Conservation (phyloP, 2,797 vertebrate genomes). For the Lagocephalus sceleratus region DNA sequence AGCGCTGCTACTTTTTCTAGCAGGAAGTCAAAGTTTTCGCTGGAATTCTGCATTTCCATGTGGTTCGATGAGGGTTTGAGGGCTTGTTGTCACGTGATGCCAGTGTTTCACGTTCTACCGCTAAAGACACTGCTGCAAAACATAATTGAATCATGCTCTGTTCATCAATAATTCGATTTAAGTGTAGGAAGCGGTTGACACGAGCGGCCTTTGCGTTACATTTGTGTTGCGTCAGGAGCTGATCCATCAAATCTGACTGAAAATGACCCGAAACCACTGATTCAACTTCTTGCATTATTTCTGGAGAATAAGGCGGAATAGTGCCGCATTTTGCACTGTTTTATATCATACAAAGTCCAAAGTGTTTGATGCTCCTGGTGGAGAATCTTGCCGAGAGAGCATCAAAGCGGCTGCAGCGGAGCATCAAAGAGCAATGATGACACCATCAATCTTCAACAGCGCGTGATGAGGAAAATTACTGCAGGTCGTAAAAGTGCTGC, state of each 20-base stretch:
- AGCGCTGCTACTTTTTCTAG: background rate
- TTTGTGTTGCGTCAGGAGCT: background rate
- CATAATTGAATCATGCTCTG: too few relatives aligned
- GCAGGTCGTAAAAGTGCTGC: conserved; percentile 26
- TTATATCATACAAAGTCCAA: background rate
- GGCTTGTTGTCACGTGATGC: too few relatives aligned
- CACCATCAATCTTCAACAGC: background rate
- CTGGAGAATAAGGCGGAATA: background rate
- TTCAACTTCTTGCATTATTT: background rate
- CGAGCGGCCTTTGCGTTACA: background rate
- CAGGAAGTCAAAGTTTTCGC: too few relatives aligned
- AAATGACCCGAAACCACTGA: background rate
- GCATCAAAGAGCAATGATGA: conserved; percentile 14
- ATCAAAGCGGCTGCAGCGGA: too few relatives aligned
- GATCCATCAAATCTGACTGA: too few relatives aligned
- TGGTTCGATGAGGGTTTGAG: too few relatives aligned
- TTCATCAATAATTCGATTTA: too few relatives aligned
- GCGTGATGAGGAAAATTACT: conserved; percentile 43
- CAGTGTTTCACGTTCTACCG: background rate
- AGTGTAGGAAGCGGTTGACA: too few relatives aligned
- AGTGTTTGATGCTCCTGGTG: background rate
- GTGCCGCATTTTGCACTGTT: background rate
- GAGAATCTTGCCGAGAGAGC: too few relatives aligned
- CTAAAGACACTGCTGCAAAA: too few relatives aligned
- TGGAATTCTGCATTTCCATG: too few relatives aligned